Evolutionary conservation across 2,113 vertebrate genomes (phyloP), one percentile per base, ranked within the genome.

Genomic region (Eubucco bourcierii): DNA sequence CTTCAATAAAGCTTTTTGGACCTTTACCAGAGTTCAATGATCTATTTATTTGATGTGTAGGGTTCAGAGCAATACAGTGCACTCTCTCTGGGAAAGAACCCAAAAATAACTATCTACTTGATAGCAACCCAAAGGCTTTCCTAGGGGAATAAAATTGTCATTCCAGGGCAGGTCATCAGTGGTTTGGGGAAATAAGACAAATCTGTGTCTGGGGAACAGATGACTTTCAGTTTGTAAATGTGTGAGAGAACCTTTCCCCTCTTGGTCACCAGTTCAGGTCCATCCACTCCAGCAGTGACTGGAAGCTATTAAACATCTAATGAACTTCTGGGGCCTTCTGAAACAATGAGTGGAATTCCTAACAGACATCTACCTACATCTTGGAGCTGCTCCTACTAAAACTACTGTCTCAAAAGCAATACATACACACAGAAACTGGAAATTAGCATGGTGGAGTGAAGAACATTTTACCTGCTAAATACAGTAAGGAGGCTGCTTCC

Each of bases 61-160:
- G 75, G 90, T 90, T 96, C 80, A 88, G 55, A 95, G 86, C 76
- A 94, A 93, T 92, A 78, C 63, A 73, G 79, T 81, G 84, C 84
- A 84, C 84, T 94, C 66, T 94, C 89, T 84, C 93, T 95, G 91
- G 96, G 94, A 96, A 96, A 84, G 87, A 87, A 29, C 91, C 92
- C 93, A 94, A 93, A 94, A 95, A 94, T 77, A 96, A 96, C 91
- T 92, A 85, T 96, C 89, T 85, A 66, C 82, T 95, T 94, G 89
- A 88, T 95, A 94, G 72, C 94, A 83, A 72, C 93, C 91, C 93
- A 94, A 94, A 65, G 73, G 94, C 92, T 77, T 92, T 95, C 94
- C 96, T 96, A 80, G 84, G 94, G 91, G 93, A 96, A 91, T 79
- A 63, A 53, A 66, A 91, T 50, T 71, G 93, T 86, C 68, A 63